Percentiles rank a stretch among this genome's conserved stretches.
Conservation (phyloP, 1,140 invertebrate species). For the Habropoda laboriosa region DNA sequence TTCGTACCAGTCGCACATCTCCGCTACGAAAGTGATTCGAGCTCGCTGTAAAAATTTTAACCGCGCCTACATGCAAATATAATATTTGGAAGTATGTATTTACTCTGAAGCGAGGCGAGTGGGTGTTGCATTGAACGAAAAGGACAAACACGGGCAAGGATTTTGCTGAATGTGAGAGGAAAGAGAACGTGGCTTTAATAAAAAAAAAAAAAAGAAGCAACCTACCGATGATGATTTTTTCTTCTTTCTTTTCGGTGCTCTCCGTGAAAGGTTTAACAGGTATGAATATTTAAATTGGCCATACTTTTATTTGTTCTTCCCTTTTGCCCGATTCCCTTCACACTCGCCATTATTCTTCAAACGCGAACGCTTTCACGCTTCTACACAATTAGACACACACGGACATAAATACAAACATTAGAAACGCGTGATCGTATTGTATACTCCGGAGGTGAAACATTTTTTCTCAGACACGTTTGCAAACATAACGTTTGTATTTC, state of each 20-base stretch:
- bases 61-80: background rate
- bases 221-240: background rate
- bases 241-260: too few species aligned
- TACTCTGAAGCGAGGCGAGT: background rate
- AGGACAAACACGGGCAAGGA: background rate
- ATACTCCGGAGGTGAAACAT: slow-evolving; percentile 21
- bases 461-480: slow-evolving; percentile 23
- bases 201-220: too few species aligned
- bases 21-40: background rate
- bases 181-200: background rate
- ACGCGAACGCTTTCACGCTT: background rate
- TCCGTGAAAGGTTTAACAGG: background rate
- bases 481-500: slow-evolving; percentile 14
- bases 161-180: background rate
- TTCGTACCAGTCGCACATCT: too few species aligned
- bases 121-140: background rate
- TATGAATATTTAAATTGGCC: background rate
- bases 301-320: background rate
- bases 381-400: slow-evolving; percentile 8
- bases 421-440: background rate
- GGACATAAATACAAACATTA: slow-evolving; percentile 21
- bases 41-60: background rate
- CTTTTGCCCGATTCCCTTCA: background rate
- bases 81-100: background rate
- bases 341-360: too few species aligned